Base-by-base conservation (phyloP, 2,888 invertebrate species). In the Ferrisia virgata region DNA sequence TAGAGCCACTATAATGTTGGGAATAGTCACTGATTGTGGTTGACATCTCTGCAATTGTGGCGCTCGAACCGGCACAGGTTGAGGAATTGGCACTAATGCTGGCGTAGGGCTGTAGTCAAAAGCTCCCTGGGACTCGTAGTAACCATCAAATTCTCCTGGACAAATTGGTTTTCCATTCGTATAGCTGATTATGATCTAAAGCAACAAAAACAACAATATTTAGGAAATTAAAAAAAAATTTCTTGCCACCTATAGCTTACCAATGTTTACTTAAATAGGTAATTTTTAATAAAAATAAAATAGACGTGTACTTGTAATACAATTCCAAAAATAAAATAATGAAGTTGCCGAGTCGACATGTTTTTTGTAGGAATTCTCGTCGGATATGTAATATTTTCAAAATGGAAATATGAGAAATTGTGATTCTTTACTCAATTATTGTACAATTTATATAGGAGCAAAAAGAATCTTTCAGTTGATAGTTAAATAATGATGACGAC, bases 1-100 rank as follows among this genome's bases (percentile, higher is more conserved):
- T 18, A 81, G 18, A 31, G 81, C 81, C 25, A 81, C 15, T 4
- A 81, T 81, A 8, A 81, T 81, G n/a, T 81, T 81, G 6, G 81
- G 81, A 81, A 81, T 81, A 8, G 81, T 81, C 18, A 81, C 81
- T 28, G 81, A 81, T 33, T 69, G 47, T n/a, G n/a, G n/a, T 13
- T 47, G 53, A 8, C 22, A 53, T 22, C 22, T 18, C 5, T 53
- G 22, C 13, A 6, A 1, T 47, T 47, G 47, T 25, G 79, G 53
- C 3, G 3, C 15, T 28, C 18, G 53, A 47, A 33, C 28, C 18
- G 81, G 81, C 18, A 81, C 31, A 18, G 81, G 81, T 36, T 81
- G 81, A 11, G 81, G 81, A 13, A 53, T 33, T 11, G 81, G 81
- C 18, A 47, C 9, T 6, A 53, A 9, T 22, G 53, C 8, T 9